phyloP scores from a whole-genome alignment of 53 echinoderm and acorn worm genomes.

The Holothuria scabra region DNA sequence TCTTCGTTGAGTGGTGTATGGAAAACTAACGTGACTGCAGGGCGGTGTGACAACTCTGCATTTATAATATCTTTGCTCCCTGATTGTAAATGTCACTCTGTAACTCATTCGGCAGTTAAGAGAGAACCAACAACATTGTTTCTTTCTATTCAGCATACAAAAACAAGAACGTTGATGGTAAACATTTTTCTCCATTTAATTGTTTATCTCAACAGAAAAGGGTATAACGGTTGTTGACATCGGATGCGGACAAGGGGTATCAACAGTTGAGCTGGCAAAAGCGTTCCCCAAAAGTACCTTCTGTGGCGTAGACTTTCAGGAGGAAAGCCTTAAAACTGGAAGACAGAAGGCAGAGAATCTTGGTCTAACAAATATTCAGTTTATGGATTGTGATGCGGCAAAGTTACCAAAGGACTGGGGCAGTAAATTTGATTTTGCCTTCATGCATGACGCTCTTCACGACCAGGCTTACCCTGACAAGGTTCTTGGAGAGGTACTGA shows the following conservation, averaged over 20 bases:
- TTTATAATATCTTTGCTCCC: no score
- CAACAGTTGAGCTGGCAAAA: slow-evolving; percentile 2
- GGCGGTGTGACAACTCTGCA: no score
- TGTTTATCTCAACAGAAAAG: not conserved
- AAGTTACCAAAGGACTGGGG: not conserved
- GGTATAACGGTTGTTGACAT: slow-evolving; percentile 9
- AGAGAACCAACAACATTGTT: no score
- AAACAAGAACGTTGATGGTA: no score
- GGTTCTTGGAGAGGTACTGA: not conserved
- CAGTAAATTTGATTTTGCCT: not conserved
- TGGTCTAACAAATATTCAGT: not conserved
- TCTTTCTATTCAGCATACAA: no score
- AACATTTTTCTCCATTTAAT: no score
- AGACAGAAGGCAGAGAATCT: not conserved
- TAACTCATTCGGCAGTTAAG: no score
- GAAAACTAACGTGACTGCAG: no score
- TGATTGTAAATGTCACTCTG: no score
- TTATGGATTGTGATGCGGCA: not conserved
- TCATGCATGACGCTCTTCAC: slow-evolving; percentile 16
- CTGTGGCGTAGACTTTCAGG: not conserved
- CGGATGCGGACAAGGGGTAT: not conserved
- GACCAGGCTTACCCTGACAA: slow-evolving; percentile 4
- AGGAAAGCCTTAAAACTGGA: slow-evolving; percentile 5
- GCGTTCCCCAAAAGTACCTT: slow-evolving; percentile 14
- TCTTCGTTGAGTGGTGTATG: no score